Evolutionary conservation across 2,888 invertebrate species (phyloP).

Genomic region (Erebia epiphron): DNA sequence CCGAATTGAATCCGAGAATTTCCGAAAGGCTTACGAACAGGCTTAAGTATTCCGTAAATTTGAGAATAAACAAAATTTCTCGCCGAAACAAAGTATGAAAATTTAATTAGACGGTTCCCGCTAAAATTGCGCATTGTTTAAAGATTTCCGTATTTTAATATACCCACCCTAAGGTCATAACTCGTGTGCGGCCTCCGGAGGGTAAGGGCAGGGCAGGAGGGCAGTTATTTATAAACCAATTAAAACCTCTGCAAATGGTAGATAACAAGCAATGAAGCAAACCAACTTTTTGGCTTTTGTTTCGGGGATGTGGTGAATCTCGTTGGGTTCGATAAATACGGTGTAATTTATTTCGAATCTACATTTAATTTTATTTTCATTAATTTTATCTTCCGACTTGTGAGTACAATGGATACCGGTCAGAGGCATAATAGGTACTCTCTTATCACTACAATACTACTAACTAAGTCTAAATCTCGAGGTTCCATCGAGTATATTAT

Average conservation of each 20-base stretch:
- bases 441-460: no score
- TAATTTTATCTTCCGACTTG: no score
- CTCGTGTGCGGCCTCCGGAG: slow-evolving; percentile 54
- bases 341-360: slow-evolving; percentile 15
- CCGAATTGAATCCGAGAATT: slow-evolving; percentile 21
- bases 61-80: slow-evolving; percentile 38
- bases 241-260: slow-evolving; percentile 70
- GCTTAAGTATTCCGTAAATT: slow-evolving; percentile 36
- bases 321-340: slow-evolving; percentile 22
- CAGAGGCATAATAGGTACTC: no score
- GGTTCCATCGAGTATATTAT: no score
- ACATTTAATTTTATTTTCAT: not conserved
- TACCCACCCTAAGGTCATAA: slow-evolving; percentile 68
- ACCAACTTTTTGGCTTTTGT: slow-evolving; percentile 52
- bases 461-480: no score
- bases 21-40: slow-evolving; percentile 27
- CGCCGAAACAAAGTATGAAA: slow-evolving; percentile 42
- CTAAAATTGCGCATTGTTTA: slow-evolving; percentile 59
- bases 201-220: slow-evolving; percentile 51
- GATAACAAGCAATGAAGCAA: slow-evolving; percentile 62
- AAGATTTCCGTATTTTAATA: slow-evolving; percentile 60
- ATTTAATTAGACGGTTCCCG: slow-evolving; percentile 46
- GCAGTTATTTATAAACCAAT: slow-evolving; percentile 81
- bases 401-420: no score
- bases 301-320: slow-evolving; percentile 37